Conservation (phyloP, 92 coral and sea anemone genomes). For the Porites divaricata region DNA sequence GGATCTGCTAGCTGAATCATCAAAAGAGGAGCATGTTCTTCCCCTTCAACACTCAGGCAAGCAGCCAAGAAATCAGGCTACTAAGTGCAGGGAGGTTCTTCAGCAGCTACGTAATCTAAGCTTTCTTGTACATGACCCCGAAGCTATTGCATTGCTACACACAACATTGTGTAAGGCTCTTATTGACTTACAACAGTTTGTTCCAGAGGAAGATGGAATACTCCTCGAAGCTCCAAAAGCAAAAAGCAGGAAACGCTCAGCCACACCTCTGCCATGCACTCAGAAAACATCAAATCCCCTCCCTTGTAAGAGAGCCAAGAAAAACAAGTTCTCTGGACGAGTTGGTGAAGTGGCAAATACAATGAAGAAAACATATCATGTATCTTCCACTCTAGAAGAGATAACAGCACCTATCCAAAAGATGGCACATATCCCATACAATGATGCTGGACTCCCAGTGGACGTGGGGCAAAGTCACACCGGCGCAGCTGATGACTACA, state of each 20-base stretch:
- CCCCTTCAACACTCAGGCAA: conserved; percentile 38
- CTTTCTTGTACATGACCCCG: conserved; percentile 32
- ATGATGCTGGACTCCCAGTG: conserved; percentile 1
- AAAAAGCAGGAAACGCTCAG: no score
- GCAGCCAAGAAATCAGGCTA: conserved; percentile 29
- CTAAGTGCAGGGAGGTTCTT: conserved; percentile 50
- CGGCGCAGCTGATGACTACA: no score
- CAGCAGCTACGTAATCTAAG: conserved; percentile 12
- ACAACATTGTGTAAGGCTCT: conserved; percentile 13
- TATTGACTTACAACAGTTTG: conserved; percentile 3
- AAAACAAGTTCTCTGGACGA: conserved; percentile 43
- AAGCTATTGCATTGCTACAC: conserved; percentile 7
- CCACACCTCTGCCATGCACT: no score
- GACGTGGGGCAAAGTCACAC: no score
- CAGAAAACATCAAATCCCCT: conserved; percentile 4
- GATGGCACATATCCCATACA: conserved; percentile 5
- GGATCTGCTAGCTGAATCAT: background rate
- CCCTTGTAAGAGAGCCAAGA: conserved; percentile 12
- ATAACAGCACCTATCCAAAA: no score
- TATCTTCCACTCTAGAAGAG: background rate
- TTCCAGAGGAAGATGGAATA: conserved; percentile 50
- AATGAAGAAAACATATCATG: conserved; percentile 38
- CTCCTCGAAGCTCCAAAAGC: conserved; percentile 14
- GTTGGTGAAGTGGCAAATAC: conserved; percentile 46
- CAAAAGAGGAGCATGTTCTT: background rate